phyloP scores from a whole-genome alignment of 2,888 invertebrate genomes.

The Patella pellucida region DNA sequence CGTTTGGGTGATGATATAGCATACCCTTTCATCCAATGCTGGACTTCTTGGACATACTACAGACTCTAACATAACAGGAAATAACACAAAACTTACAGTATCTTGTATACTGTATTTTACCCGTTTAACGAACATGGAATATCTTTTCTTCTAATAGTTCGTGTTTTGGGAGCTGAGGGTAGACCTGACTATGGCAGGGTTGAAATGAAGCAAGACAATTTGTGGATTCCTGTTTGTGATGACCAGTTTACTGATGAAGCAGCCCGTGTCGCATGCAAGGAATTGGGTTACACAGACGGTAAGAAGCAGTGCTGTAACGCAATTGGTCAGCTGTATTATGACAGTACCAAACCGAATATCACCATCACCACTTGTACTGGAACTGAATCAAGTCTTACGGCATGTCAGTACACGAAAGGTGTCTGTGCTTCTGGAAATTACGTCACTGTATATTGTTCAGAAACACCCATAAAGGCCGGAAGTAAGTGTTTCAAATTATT shows the following conservation, averaged over 20 bases:
- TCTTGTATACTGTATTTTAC: too few species aligned
- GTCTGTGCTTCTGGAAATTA: slow-evolving; percentile 40
- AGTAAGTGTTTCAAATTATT: too few species aligned
- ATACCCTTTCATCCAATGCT: too few species aligned
- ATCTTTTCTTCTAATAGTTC: slow-evolving; percentile 36
- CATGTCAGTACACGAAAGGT: slow-evolving; percentile 34
- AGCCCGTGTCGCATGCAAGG: slow-evolving; percentile 50
- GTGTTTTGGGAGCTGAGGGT: slow-evolving; percentile 40
- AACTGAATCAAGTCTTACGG: slow-evolving; percentile 39
- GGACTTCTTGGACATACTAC: too few species aligned
- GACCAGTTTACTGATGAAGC: slow-evolving; percentile 41
- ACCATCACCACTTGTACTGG: slow-evolving; percentile 48
- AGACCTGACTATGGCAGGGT: slow-evolving; percentile 52
- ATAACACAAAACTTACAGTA: too few species aligned
- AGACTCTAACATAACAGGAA: too few species aligned
- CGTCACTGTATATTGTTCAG: slow-evolving; percentile 48
- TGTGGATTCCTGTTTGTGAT: slow-evolving; percentile 56
- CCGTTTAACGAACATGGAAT: too few species aligned
- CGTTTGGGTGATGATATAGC: too few species aligned
- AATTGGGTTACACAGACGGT: slow-evolving; percentile 49
- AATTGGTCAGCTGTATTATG: slow-evolving; percentile 35
- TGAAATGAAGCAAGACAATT: slow-evolving; percentile 47
- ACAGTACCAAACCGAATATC: slow-evolving; percentile 19
- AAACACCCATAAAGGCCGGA: neutral
- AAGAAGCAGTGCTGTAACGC: slow-evolving; percentile 46